phyloP scores from a whole-genome alignment of 2,888 invertebrate species.

The Synanthedon vespiformis region DNA sequence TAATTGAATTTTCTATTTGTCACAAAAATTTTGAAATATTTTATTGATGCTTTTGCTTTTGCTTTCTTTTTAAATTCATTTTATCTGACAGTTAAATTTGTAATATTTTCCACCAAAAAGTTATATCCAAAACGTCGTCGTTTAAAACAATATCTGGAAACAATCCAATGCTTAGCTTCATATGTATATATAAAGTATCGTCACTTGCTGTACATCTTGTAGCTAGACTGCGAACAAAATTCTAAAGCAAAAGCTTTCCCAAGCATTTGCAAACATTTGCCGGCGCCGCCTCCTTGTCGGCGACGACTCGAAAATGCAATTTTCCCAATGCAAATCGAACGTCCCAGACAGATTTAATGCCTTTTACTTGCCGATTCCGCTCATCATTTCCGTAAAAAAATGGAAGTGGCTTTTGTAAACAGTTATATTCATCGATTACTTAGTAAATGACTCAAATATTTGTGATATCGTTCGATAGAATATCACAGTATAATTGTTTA shows the following conservation, averaged over 20 bases:
- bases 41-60: too few relatives aligned
- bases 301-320: conserved; percentile 59
- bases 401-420: background rate
- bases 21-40: too few relatives aligned
- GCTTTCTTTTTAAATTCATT: too few relatives aligned
- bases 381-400: conserved; percentile 40
- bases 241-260: conserved; percentile 36
- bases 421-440: background rate
- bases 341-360: conserved; percentile 61
- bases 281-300: conserved; percentile 39
- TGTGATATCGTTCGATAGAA: too few relatives aligned
- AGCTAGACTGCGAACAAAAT: conserved; percentile 16
- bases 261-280: conserved; percentile 48
- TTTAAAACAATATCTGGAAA: too few relatives aligned
- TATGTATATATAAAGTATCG: background rate
- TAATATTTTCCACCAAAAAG: too few relatives aligned
- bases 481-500: too few relatives aligned
- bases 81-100: too few relatives aligned
- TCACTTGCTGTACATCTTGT: conserved; percentile 5
- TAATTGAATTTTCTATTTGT: too few relatives aligned
- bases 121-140: too few relatives aligned
- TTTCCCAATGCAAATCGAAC: conserved; percentile 65
- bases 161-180: background rate
- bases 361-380: conserved; percentile 56
- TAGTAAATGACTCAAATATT: too few relatives aligned